Evolutionary conservation across 2,888 invertebrate genomes (phyloP), one percentile per base, ranked within the genome.

Genomic region (Drosophila macrospina): DNA sequence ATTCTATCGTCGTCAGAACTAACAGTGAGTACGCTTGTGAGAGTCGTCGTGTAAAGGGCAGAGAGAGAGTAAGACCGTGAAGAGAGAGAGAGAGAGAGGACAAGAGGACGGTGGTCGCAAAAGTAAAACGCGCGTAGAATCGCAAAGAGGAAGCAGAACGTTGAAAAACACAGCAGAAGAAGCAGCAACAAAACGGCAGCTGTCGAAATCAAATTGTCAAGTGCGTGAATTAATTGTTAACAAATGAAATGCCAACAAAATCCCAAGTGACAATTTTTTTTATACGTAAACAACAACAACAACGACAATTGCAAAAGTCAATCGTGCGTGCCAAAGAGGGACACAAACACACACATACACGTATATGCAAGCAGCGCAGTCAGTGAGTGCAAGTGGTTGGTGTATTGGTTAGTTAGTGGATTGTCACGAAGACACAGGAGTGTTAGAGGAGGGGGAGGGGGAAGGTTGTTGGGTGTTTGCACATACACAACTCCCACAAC

Each of bases 301-400:
- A 68, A 62, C 32, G 54, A 62, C 66, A 71, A 67, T 24, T 52
- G 66, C 48, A 61, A 75, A 73, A 78, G 70, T 77, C 62, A 79
- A 77, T 80, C 63, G 78, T 70, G 69, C 69, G 70, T 70, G 80
- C 66, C 64, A 62, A 74, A 56, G 69, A 77, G 74, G 56, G 48
- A 69, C 64, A 76, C 54, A 64, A 24, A 62, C 24, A 15, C 42
- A 50, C n/a, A 36, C 16, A 39, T 13, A 32, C 6, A 41, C 13
- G 28, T 20, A 15, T 26, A 54, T 15, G 37, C 34, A 45, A 51
- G 54, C 45, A 68, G 73, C 59, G 20, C 20, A 66, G 74, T 56
- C 63, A 83, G 69, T 80, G 41, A 52, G 61, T 61, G 81, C 81
- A 81, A 81, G 86, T 83, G 83, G 83, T 83, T 86, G 82, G 52